phyloP scores from a whole-genome alignment of 2,113 vertebrate genomes.

The Myodes glareolus region DNA sequence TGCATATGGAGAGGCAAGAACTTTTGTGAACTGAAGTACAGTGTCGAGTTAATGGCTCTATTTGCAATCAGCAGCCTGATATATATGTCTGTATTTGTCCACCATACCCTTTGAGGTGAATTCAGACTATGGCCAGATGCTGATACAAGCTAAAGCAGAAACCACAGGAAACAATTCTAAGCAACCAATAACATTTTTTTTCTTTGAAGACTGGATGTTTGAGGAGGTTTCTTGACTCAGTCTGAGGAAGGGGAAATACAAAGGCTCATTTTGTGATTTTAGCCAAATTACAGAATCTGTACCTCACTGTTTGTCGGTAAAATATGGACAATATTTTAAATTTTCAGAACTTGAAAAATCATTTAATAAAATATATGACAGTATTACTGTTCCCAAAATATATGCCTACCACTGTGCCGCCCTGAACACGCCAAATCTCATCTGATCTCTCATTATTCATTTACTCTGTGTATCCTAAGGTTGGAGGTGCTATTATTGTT shows the following conservation, averaged over 20 bases:
- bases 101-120: background rate
- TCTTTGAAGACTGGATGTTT: background rate
- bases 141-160: background rate
- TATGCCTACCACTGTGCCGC: background rate
- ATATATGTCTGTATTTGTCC: background rate
- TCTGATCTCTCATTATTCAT: background rate
- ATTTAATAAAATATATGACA: background rate
- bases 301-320: background rate
- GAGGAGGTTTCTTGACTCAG: background rate
- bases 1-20: background rate
- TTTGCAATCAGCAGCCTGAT: background rate
- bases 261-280: background rate
- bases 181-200: background rate
- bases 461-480: background rate
- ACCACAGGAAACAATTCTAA: slow-evolving; percentile 21
- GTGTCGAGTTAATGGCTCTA: background rate
- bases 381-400: background rate
- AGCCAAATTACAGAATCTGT: background rate
- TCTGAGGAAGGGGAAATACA: background rate
- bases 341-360: background rate
- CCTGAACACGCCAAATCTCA: background rate
- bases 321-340: slow-evolving; percentile 24
- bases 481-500: background rate
- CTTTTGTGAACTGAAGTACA: background rate
- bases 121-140: background rate